Conservation (phyloP, 2,797 vertebrate species). For the Paedocypris micromegethes region DNA sequence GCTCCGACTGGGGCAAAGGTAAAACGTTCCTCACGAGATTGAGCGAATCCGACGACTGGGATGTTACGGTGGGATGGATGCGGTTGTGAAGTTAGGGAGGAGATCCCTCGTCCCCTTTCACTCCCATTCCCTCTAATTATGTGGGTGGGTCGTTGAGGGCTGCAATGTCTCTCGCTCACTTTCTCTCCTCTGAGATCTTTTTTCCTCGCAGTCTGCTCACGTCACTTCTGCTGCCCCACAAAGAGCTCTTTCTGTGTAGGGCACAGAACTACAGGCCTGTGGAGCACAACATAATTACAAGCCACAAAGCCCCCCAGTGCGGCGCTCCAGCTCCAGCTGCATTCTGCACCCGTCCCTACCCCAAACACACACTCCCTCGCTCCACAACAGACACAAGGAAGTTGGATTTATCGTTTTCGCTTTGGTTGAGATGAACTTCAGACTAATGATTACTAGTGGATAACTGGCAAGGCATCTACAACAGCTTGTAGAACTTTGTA, state of each 20-base stretch:
- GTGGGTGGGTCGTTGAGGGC: slow-evolving; percentile 52
- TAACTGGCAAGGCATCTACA: too few species aligned
- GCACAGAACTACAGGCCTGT: slow-evolving; percentile 65
- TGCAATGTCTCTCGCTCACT: slow-evolving; percentile 49
- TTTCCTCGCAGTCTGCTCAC: slow-evolving; percentile 44
- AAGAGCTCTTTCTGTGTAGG: slow-evolving; percentile 66
- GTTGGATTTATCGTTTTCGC: neutral
- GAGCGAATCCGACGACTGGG: neutral
- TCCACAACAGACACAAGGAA: neutral
- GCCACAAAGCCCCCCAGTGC: slow-evolving; percentile 71
- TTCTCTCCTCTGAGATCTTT: slow-evolving; percentile 55
- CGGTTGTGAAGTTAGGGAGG: neutral
- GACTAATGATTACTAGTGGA: too few species aligned
- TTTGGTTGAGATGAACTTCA: neutral
- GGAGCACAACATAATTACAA: slow-evolving; percentile 74
- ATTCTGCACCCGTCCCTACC: slow-evolving; percentile 55
- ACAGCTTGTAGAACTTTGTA: too few species aligned
- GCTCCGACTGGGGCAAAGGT: too few species aligned
- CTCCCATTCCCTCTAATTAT: slow-evolving; percentile 44
- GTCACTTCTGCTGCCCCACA: slow-evolving; percentile 45
- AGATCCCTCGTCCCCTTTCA: slow-evolving; percentile 10
- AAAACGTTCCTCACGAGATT: too few species aligned
- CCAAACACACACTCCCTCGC: slow-evolving; percentile 27
- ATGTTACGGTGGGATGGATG: neutral
- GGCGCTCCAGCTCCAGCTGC: slow-evolving; percentile 64